Conservation (phyloP, 2,113 vertebrate species). For the Laticauda colubrina region DNA sequence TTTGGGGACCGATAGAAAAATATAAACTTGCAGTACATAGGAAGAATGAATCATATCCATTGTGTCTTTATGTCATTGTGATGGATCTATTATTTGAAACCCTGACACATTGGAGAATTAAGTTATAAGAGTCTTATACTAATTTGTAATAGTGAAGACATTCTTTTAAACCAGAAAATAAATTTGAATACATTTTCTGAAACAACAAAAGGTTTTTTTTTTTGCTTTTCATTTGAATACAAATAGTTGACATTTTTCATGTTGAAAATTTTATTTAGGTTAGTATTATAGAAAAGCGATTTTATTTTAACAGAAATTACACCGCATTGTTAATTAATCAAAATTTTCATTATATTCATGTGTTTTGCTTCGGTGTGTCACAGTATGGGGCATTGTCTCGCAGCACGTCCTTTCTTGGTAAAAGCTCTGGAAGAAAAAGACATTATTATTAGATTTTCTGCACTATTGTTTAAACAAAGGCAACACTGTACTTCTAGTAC, state of each 20-base stretch:
- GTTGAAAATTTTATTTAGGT: not conserved
- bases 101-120: not conserved
- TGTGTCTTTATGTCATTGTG: too few relatives aligned
- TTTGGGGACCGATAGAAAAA: not conserved
- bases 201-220: conserved; percentile 6
- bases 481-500: not conserved
- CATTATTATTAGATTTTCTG: not conserved
- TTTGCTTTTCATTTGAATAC: not conserved
- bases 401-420: conserved; percentile 66
- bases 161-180: not conserved
- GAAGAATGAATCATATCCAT: conserved; percentile 6
- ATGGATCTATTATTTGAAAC: too few relatives aligned
- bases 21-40: fast-evolving
- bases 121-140: not conserved
- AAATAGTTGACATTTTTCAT: not conserved
- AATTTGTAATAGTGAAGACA: not conserved
- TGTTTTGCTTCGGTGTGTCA: conserved; percentile 55
- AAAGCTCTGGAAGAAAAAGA: conserved; percentile 53
- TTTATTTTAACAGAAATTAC: not conserved
- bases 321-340: not conserved
- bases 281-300: not conserved
- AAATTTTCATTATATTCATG: conserved; percentile 22
- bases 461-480: not conserved
- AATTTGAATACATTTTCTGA: not conserved
- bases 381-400: conserved; percentile 62